phyloP scores from a whole-genome alignment of 2,888 invertebrate genomes.

The Ormyrus nitidulus region DNA sequence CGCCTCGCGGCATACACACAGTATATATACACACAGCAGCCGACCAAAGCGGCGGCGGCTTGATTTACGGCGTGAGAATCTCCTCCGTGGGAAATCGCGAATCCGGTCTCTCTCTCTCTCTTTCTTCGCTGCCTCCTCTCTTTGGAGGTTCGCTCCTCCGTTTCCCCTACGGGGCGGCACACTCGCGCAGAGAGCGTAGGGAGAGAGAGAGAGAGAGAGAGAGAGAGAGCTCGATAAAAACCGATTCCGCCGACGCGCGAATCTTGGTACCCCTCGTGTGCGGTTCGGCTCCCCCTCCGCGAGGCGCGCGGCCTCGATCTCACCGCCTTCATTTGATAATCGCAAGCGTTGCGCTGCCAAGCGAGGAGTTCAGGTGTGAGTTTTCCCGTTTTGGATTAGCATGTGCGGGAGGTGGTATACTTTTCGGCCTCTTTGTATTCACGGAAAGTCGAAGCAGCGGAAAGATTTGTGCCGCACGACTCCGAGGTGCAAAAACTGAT shows the following conservation, averaged over 20 bases:
- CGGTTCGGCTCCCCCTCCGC: neutral
- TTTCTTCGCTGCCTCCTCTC: slow-evolving; percentile 6
- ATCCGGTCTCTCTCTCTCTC: slow-evolving; percentile 54
- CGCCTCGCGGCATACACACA: slow-evolving; percentile 34
- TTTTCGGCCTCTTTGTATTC: too few species aligned
- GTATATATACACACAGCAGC: slow-evolving; percentile 19
- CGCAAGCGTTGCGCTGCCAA: neutral
- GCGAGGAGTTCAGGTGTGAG: too few species aligned
- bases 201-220: too few species aligned
- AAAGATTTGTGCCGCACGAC: too few species aligned
- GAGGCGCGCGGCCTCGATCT: neutral
- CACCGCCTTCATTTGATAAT: neutral
- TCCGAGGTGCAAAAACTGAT: too few species aligned
- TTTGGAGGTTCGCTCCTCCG: slow-evolving; percentile 14
- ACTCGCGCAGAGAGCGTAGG: neutral
- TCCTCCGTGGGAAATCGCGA: slow-evolving; percentile 65
- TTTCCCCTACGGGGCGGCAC: slow-evolving; percentile 11
- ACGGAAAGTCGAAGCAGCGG: too few species aligned
- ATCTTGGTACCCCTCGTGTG: slow-evolving; percentile 39
- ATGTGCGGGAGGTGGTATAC: too few species aligned
- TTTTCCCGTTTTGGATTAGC: too few species aligned
- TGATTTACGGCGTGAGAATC: slow-evolving; percentile 67
- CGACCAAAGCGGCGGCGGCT: slow-evolving; percentile 58
- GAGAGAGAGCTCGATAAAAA: slow-evolving; percentile 42
- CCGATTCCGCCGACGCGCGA: slow-evolving; percentile 54